Conservation (phyloP, 2,113 vertebrate species). For the Jacana jacana region DNA sequence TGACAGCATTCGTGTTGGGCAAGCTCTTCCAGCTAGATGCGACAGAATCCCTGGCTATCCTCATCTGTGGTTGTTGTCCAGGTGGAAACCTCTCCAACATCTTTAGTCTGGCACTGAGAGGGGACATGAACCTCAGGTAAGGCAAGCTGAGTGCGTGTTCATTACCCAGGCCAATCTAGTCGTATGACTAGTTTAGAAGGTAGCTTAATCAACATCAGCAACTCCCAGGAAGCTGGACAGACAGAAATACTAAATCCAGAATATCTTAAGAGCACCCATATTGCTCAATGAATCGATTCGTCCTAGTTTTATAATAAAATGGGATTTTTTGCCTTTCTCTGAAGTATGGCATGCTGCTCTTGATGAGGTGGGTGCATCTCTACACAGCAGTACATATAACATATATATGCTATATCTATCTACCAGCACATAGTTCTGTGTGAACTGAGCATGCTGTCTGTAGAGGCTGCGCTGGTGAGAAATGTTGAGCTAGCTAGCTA, state of each 20-base stretch:
- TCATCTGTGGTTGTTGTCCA: constrained; percentile 87
- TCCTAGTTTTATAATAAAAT: background rate
- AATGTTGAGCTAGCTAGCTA: background rate
- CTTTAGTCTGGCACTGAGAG: constrained; percentile 79
- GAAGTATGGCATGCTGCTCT: background rate
- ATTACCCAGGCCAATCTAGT: background rate
- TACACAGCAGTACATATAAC: background rate
- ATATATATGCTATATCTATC: background rate
- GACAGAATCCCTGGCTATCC: constrained; percentile 77
- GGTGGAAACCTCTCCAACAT: constrained; percentile 84
- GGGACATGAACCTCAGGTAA: constrained; percentile 90
- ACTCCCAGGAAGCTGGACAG: background rate
- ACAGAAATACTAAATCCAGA: background rate
- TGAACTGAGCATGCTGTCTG: background rate
- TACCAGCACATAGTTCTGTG: background rate
- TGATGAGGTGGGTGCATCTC: background rate
- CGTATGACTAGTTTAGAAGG: background rate
- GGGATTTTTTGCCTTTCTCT: background rate
- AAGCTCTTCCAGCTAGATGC: constrained; percentile 73
- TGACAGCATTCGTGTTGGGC: constrained; percentile 78
- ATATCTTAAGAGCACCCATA: background rate
- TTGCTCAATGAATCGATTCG: background rate
- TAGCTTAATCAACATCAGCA: background rate
- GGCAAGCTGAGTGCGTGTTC: background rate
- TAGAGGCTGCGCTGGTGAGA: background rate